phyloP scores from a whole-genome alignment of 2,113 vertebrate genomes.

The Melanocharis versteri region DNA sequence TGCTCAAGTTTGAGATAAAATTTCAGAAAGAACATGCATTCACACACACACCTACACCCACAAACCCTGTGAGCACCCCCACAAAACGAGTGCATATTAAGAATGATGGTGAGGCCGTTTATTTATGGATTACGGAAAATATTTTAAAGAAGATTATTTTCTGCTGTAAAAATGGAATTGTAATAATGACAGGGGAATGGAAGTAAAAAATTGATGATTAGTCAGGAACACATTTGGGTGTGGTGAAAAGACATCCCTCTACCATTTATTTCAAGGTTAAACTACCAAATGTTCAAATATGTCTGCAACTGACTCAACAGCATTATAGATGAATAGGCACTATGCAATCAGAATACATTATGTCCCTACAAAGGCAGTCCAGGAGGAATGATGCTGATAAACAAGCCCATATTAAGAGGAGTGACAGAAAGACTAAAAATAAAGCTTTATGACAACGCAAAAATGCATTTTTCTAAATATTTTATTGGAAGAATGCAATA shows the following conservation, averaged over 20 bases:
- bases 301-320: slow-evolving; percentile 1
- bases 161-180: slow-evolving; percentile 4
- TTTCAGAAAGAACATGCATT: neutral
- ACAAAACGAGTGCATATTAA: neutral
- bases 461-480: neutral
- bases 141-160: neutral
- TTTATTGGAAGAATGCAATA: neutral
- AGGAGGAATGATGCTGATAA: neutral
- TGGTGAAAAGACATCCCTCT: neutral
- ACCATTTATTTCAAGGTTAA: slow-evolving; percentile 47
- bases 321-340: slow-evolving; percentile 5
- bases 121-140: neutral
- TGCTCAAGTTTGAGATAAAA: neutral
- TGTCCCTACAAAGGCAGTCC: neutral
- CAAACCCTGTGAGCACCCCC: neutral
- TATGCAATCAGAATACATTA: slow-evolving; percentile 14
- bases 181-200: neutral
- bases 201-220: neutral
- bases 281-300: neutral
- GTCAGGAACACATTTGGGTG: neutral
- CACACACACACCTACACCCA: neutral
- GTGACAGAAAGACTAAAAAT: neutral
- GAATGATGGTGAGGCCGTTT: neutral
- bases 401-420: neutral
- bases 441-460: neutral